A percentile compares a stretch with the other conserved stretches of the same genome.
Conservation (phyloP, 92 coral and sea anemone genomes). For the Anthopleura xanthogrammica region DNA sequence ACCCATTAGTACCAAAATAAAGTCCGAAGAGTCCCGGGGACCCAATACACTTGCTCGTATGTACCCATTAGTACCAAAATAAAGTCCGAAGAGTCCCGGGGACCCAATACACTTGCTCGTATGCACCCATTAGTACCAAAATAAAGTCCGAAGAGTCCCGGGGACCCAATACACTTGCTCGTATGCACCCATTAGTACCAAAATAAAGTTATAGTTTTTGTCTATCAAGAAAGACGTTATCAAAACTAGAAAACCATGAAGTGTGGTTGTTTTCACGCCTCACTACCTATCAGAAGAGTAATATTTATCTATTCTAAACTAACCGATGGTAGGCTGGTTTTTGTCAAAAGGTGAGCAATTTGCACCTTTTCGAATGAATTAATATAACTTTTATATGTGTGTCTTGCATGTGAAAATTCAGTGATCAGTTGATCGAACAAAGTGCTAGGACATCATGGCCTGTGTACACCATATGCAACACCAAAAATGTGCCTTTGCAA, state of each 20-base stretch:
- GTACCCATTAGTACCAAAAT: neutral
- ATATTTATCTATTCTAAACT: neutral
- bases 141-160: neutral
- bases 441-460: neutral
- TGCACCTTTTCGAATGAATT: neutral
- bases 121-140: neutral
- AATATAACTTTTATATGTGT: neutral
- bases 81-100: neutral
- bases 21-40: neutral
- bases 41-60: too few relatives aligned
- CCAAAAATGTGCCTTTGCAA: too few relatives aligned
- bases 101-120: neutral
- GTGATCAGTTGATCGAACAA: neutral
- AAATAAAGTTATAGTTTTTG: neutral
- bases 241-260: neutral
- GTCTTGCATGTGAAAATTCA: neutral
- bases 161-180: neutral
- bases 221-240: neutral
- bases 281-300: neutral
- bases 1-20: neutral
- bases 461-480: too few relatives aligned
- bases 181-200: neutral
- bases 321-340: neutral
- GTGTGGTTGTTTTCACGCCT: neutral
- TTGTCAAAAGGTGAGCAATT: neutral